A percentile compares a stretch with the other conserved stretches of the same genome.
Conservation (phyloP, 2,797 vertebrate species). For the Anisognathus igniventris region DNA sequence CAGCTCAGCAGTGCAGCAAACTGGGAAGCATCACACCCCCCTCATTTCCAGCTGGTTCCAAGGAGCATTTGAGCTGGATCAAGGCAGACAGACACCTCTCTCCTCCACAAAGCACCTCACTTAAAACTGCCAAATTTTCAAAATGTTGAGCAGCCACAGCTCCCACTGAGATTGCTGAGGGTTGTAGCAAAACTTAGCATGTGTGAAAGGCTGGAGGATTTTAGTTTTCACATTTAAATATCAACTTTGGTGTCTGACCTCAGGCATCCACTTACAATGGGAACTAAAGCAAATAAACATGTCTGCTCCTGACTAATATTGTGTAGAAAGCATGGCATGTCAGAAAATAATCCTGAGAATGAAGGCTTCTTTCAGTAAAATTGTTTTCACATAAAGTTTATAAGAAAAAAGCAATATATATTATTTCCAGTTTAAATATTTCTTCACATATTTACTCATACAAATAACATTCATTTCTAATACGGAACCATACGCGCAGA, state of each 20-base stretch:
- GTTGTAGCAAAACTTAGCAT: neutral
- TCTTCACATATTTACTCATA: neutral
- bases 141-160: neutral
- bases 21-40: neutral
- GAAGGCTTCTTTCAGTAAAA: neutral
- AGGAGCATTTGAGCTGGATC: neutral
- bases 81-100: neutral
- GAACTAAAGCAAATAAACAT: neutral
- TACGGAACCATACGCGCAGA: neutral
- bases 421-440: neutral
- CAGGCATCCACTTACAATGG: neutral
- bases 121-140: neutral
- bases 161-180: neutral
- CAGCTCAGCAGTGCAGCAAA: neutral
- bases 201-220: neutral
- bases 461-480: constrained; percentile 10
- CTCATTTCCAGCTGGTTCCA: neutral
- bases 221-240: neutral
- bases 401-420: neutral
- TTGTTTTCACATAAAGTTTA: neutral
- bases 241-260: neutral
- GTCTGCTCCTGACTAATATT: neutral
- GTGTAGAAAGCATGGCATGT: neutral
- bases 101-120: neutral
- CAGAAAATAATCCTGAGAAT: neutral